Evolutionary conservation across 2,113 vertebrate species (phyloP).

Genomic region (Sinocyclocheilus anophthalmus): DNA sequence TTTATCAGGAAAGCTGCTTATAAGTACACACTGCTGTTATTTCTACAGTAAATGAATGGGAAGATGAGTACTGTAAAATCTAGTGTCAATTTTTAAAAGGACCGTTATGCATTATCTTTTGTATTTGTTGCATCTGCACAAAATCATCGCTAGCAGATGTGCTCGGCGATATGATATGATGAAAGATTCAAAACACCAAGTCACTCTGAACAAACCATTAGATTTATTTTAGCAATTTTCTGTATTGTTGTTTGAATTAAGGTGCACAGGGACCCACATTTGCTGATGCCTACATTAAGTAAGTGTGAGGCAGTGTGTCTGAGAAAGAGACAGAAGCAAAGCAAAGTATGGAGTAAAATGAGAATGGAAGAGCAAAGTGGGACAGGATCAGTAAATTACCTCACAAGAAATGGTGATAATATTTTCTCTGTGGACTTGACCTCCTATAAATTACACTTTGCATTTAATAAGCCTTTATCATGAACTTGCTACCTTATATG

Average conservation of each 20-base stretch:
- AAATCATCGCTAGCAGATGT: neutral
- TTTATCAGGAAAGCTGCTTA: neutral
- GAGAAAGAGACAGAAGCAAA: conserved; percentile 2
- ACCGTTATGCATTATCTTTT: neutral
- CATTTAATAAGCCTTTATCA: conserved; percentile 71
- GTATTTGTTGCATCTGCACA: conserved; percentile 16
- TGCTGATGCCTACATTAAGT: conserved; percentile 34
- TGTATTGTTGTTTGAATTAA: conserved; percentile 36
- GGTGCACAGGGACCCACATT: conserved; percentile 8
- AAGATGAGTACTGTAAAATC: neutral
- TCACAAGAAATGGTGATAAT: conserved; percentile 49
- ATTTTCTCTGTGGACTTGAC: conserved; percentile 63
- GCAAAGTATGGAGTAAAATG: conserved; percentile 16
- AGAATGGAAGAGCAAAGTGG: neutral
- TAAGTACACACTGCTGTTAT: neutral
- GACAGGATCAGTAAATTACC: conserved; percentile 51
- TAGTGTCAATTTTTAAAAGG: neutral
- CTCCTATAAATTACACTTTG: conserved; percentile 64
- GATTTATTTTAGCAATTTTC: conserved; percentile 29
- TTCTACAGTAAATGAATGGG: neutral
- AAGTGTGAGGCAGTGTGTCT: conserved; percentile 2
- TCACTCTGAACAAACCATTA: conserved; percentile 23
- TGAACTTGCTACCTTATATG: conserved; percentile 59
- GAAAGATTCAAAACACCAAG: conserved; percentile 26
- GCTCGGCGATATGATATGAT: neutral